These are phyloP conservation scores for Sapajus apella DNA, from an alignment of 2,113 vertebrate genomes.

Conservation along the genomic window DNA sequence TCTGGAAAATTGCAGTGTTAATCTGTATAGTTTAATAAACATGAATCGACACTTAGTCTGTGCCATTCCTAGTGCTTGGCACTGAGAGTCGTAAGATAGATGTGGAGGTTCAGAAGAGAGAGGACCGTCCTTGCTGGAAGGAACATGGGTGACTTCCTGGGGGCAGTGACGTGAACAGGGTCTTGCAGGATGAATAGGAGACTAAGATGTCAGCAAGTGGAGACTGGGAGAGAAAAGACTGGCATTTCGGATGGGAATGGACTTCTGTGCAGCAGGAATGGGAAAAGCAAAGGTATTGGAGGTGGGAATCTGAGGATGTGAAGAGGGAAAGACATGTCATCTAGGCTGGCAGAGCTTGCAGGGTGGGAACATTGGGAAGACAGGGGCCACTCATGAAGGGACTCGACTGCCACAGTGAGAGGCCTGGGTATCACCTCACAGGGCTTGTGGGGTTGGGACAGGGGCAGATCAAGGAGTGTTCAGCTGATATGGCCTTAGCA, in stretches of 20 bases:
- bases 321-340: not conserved
- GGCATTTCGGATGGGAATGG: not conserved
- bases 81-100: not conserved
- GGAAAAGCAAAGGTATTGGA: not conserved
- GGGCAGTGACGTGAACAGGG: not conserved
- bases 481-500: not conserved
- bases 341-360: not conserved
- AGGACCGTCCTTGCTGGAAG: not conserved
- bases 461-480: not conserved
- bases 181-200: not conserved
- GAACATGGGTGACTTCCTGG: not conserved
- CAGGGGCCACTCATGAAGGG: not conserved
- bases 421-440: not conserved
- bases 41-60: not conserved
- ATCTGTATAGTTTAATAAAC: not conserved
- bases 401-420: not conserved
- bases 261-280: not conserved
- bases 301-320: not conserved
- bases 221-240: not conserved
- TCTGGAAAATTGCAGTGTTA: conserved; percentile 62
- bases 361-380: not conserved
- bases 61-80: not conserved
- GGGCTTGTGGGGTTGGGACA: not conserved
- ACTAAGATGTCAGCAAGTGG: not conserved
- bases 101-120: not conserved